Percentiles rank a stretch among this genome's conserved stretches.
These are phyloP conservation scores for Urophycis tenuis DNA, from an alignment of 2,797 vertebrate species.

Conservation along the genomic window DNA sequence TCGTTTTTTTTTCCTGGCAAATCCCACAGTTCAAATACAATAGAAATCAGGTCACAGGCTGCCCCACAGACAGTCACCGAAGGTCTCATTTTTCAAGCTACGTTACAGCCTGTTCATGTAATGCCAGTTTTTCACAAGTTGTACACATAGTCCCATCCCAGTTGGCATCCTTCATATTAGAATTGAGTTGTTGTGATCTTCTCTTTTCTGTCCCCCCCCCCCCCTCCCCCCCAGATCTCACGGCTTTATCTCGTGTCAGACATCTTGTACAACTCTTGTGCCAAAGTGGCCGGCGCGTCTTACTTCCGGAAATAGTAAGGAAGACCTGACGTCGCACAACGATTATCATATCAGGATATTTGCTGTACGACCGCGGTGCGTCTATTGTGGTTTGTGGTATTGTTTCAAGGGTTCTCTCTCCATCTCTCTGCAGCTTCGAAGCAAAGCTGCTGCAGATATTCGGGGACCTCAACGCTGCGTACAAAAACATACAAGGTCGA, in stretches of 20 bases:
- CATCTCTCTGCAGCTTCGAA: slow-evolving; percentile 68
- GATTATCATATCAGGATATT: not conserved
- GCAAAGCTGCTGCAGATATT: slow-evolving; percentile 73
- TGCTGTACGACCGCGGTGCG: not conserved
- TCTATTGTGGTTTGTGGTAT: not conserved
- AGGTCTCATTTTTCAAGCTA: too few relatives aligned
- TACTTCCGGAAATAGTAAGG: slow-evolving; percentile 81
- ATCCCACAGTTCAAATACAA: too few relatives aligned
- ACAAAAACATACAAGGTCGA: slow-evolving; percentile 75
- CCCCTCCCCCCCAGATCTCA: slow-evolving; percentile 59
- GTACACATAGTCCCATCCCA: not conserved
- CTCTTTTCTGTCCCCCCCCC: not conserved
- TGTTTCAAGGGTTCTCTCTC: slow-evolving; percentile 8
- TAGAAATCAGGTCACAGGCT: too few relatives aligned
- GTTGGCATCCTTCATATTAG: not conserved
- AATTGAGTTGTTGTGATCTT: not conserved
- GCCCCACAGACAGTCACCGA: too few relatives aligned
- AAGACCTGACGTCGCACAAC: not conserved
- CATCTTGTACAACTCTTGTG: slow-evolving; percentile 76
- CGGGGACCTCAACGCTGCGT: slow-evolving; percentile 66
- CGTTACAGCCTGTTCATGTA: too few relatives aligned
- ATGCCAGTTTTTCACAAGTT: too few relatives aligned
- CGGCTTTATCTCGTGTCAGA: slow-evolving; percentile 76
- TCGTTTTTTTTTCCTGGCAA: too few relatives aligned
- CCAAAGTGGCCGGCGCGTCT: slow-evolving; percentile 76